phyloP scores from a whole-genome alignment of 1,140 invertebrate genomes.

The Achroia grisella region DNA sequence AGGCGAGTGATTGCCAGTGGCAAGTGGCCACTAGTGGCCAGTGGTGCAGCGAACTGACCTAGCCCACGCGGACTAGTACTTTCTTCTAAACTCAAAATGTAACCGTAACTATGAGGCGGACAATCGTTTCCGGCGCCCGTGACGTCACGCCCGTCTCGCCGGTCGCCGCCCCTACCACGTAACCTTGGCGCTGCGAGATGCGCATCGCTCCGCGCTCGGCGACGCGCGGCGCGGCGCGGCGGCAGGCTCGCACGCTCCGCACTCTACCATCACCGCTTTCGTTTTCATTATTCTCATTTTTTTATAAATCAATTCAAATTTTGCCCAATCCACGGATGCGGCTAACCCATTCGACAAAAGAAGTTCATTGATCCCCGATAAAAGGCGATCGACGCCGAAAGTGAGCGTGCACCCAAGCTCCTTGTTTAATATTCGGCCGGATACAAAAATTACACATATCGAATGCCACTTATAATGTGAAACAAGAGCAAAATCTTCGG shows the following conservation, averaged over 20 bases:
- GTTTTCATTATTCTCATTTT: slow-evolving; percentile 47
- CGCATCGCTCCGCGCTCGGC: slow-evolving; percentile 10
- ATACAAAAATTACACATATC: slow-evolving; percentile 63
- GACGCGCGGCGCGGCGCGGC: slow-evolving; percentile 5
- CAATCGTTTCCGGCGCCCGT: slow-evolving; percentile 69
- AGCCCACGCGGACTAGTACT: slow-evolving; percentile 51
- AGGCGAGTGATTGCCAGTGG: too few species aligned
- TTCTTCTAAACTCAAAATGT: slow-evolving; percentile 71
- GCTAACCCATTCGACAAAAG: too few species aligned
- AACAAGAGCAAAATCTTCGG: slow-evolving; percentile 61
- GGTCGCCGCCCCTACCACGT: slow-evolving; percentile 62
- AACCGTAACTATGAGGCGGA: slow-evolving; percentile 68
- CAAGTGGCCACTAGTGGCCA: not conserved
- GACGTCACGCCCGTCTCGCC: slow-evolving; percentile 63
- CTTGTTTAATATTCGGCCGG: slow-evolving; percentile 39
- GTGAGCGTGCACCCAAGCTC: slow-evolving; percentile 26
- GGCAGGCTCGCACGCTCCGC: slow-evolving; percentile 8
- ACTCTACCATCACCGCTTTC: slow-evolving; percentile 36
- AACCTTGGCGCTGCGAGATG: slow-evolving; percentile 56
- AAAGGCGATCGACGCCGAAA: slow-evolving; percentile 3
- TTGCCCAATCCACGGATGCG: not conserved
- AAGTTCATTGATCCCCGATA: not conserved
- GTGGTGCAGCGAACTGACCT: slow-evolving; percentile 52
- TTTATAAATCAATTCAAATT: slow-evolving; percentile 23
- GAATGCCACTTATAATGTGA: slow-evolving; percentile 56